Percentiles rank a stretch among this genome's conserved stretches.
phyloP scores from a whole-genome alignment of 2,888 invertebrate species.

The Cryptocephalus primarius region DNA sequence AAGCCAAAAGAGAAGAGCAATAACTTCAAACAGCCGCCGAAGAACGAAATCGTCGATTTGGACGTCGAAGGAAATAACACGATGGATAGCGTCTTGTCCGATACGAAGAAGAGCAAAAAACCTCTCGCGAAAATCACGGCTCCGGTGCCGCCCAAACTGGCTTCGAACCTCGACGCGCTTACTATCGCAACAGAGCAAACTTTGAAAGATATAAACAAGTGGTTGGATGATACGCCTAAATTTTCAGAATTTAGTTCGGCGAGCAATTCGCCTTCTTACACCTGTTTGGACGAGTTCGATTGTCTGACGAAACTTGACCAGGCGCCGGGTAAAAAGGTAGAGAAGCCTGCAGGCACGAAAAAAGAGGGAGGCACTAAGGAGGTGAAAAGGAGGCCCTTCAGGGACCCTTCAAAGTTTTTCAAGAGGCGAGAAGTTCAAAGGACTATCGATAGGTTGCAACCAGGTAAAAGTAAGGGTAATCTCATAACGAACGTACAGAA shows the following conservation, averaged over 20 bases:
- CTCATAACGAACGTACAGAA: slow-evolving; percentile 58
- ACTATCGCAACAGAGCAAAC: slow-evolving; percentile 66
- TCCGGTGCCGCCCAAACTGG: slow-evolving; percentile 20
- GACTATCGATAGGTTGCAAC: slow-evolving; percentile 74
- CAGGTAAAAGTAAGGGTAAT: slow-evolving; percentile 82
- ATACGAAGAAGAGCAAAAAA: slow-evolving; percentile 20
- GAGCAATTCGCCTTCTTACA: slow-evolving; percentile 59
- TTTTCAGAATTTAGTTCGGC: slow-evolving; percentile 65
- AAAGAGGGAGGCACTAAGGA: slow-evolving; percentile 34
- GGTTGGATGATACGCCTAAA: slow-evolving; percentile 76
- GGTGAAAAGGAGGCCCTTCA: slow-evolving; percentile 40
- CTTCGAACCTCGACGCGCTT: slow-evolving; percentile 46
- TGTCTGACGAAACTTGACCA: slow-evolving; percentile 11
- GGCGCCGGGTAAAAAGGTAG: slow-evolving; percentile 37
- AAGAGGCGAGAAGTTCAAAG: slow-evolving; percentile 62
- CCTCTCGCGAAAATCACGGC: slow-evolving; percentile 13
- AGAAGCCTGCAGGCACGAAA: slow-evolving; percentile 27
- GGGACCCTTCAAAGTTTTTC: slow-evolving; percentile 34
- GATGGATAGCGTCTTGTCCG: slow-evolving; percentile 23
- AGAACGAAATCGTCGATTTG: slow-evolving; percentile 16
- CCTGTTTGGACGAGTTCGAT: slow-evolving; percentile 50
- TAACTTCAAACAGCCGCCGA: slow-evolving; percentile 11
- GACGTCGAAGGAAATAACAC: slow-evolving; percentile 28
- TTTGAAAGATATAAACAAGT: slow-evolving; percentile 77
- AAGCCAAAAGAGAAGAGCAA: slow-evolving; percentile 13